Base-by-base conservation (phyloP, 2,797 vertebrate genomes). In the Clarias platycephalus region DNA sequence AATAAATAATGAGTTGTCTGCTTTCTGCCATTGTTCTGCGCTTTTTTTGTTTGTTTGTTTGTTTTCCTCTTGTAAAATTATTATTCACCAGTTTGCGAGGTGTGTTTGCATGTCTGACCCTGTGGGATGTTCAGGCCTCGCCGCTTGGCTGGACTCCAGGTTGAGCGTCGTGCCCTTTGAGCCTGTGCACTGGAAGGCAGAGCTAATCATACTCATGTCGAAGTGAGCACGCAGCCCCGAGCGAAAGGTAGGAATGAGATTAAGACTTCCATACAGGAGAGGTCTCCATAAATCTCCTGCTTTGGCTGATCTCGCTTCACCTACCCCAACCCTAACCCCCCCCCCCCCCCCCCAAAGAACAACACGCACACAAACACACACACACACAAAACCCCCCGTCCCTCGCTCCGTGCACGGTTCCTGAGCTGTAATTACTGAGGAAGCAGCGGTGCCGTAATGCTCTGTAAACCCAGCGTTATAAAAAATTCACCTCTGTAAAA, bases 391-490 rank as follows among this genome's bases (percentile, higher is more conserved):
- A 44, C 37, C 9, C 44, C 93, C 91, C 57, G 31, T 57, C 75
- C 74, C 95, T 96, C 94, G 94, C 94, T 96, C 96, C 95, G 93
- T 94, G 90, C 93, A 92, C 94, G 95, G 92, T 95, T 95, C 95
- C 96, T 71, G 95, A 96, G 96, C 96, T 96, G 96, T 97, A 98
- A 98, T 98, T 98, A 97, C 96, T 93, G 96, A 92, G 93, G 92
- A 94, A 93, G 95, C 94, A 96, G 95, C 95, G 96, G 96, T 95
- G 96, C 95, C 94, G 95, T 95, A 96, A 96, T 90, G 95, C 95
- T 96, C 96, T 95, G 96, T 97, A 97, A 98, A 97, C 95, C 95
- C 93, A 96, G 95, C 96, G 96, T 95, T 95, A 96, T 96, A 97
- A 97, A 97, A 44, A 78, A 70, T 10, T 75, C n/a, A 78, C 89